Evolutionary conservation across 2,113 vertebrate genomes (phyloP).

Genomic region (Siniperca knerii): DNA sequence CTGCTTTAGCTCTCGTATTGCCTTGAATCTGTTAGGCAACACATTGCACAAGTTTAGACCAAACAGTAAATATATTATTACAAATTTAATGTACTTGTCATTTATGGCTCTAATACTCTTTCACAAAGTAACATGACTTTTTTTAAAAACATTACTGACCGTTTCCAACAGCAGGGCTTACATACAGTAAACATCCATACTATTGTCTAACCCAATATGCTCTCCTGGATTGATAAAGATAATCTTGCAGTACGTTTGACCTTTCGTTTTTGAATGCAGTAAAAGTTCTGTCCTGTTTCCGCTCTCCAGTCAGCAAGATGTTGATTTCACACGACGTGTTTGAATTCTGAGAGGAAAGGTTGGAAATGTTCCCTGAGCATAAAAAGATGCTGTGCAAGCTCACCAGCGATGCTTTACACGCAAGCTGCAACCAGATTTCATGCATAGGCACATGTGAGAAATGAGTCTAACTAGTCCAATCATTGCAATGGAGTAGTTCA

Average conservation of each 20-base stretch:
- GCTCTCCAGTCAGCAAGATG: background rate
- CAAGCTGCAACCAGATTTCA: conserved; percentile 12
- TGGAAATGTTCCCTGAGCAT: conserved; percentile 1
- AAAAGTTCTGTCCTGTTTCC: background rate
- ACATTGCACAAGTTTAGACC: background rate
- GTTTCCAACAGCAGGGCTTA: no score
- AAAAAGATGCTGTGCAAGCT: conserved; percentile 6
- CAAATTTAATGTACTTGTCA: background rate
- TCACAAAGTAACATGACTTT: no score
- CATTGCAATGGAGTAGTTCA: background rate
- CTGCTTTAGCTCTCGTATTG: no score
- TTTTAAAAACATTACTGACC: no score
- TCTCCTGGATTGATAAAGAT: background rate
- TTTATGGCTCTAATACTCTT: background rate
- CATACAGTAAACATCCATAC: no score
- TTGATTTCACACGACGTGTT: conserved; percentile 6
- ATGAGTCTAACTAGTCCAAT: background rate
- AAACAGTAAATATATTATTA: background rate
- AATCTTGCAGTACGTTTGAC: background rate
- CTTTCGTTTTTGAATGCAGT: background rate
- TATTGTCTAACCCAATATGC: no score
- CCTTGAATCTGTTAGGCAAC: background rate
- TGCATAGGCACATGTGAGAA: background rate
- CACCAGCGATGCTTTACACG: background rate
- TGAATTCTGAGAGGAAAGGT: background rate